These are phyloP conservation scores for Mantis religiosa DNA, from an alignment of 2,888 invertebrate species.

Conservation along the genomic window DNA sequence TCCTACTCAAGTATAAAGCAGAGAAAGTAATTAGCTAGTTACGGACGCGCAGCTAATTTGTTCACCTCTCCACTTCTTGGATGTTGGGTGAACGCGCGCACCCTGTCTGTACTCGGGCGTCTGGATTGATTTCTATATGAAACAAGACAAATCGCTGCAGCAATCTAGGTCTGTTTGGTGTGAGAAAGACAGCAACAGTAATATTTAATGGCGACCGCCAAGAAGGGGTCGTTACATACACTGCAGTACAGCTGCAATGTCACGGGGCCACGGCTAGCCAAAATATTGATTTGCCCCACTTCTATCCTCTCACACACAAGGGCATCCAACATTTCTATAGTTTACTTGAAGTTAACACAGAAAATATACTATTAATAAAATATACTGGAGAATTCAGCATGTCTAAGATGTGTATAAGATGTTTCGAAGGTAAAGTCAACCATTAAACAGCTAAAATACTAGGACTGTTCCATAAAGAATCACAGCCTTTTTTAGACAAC, in stretches of 20 bases:
- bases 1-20: no score
- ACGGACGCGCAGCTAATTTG: no score
- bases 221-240: neutral
- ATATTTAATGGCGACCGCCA: neutral
- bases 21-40: no score
- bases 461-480: no score
- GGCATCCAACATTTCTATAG: neutral
- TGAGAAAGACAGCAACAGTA: neutral
- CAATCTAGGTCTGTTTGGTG: neutral
- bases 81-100: no score
- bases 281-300: slow-evolving; percentile 8
- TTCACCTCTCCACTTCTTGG: no score
- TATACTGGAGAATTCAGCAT: no score
- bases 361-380: no score
- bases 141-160: neutral
- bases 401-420: no score
- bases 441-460: no score
- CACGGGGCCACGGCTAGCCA: neutral
- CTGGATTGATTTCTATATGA: neutral
- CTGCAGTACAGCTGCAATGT: neutral
- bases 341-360: neutral
- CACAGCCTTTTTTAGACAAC: no score
- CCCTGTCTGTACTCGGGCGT: neutral
- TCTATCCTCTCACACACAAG: neutral
- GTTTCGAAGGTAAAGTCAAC: no score